Evolutionary conservation across 2,797 vertebrate genomes (phyloP), one percentile per base, ranked within the genome.

Genomic region (Lates japonicus): DNA sequence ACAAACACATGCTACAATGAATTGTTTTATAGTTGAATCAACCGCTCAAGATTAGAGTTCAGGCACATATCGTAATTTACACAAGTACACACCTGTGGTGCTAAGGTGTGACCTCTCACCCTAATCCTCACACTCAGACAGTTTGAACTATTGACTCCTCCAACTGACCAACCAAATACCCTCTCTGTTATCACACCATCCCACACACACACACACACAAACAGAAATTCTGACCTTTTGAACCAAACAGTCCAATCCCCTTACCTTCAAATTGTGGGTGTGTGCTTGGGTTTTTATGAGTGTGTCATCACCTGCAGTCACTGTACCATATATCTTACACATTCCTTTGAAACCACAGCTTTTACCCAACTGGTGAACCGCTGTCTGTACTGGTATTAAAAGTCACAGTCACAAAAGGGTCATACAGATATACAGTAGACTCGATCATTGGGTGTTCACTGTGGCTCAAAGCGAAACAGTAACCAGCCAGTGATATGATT

Each of bases 61-160:
- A n/a, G n/a, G n/a, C n/a, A n/a, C n/a, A n/a, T n/a, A n/a, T n/a
- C n/a, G n/a, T n/a, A n/a, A n/a, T n/a, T n/a, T n/a, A n/a, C n/a
- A n/a, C n/a, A n/a, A n/a, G n/a, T n/a, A n/a, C n/a, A n/a, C n/a
- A n/a, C n/a, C n/a, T n/a, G n/a, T n/a, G n/a, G n/a, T n/a, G n/a
- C n/a, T n/a, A n/a, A 79, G 54, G 39, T 69, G 41, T 81, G 72
- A 85, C 72, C 82, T 84, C 79, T 90, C 52, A 87, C 76, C 79
- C 46, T 84, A 82, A 88, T 87, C 85, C 72, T 25, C 71, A 46
- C 54, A 61, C 73, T 62, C 81, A 83, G 78, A 88, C 84, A 31
- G 44, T 67, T 57, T 88, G 78, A 87, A 84, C 83, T 83, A 16
- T 65, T 87, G 80, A 81, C 76, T 70, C 71, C 39, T 72, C 44